Evolutionary conservation across 2,113 vertebrate genomes (phyloP), one percentile per base, ranked within the genome.

Genomic region (Ptyas mucosa): DNA sequence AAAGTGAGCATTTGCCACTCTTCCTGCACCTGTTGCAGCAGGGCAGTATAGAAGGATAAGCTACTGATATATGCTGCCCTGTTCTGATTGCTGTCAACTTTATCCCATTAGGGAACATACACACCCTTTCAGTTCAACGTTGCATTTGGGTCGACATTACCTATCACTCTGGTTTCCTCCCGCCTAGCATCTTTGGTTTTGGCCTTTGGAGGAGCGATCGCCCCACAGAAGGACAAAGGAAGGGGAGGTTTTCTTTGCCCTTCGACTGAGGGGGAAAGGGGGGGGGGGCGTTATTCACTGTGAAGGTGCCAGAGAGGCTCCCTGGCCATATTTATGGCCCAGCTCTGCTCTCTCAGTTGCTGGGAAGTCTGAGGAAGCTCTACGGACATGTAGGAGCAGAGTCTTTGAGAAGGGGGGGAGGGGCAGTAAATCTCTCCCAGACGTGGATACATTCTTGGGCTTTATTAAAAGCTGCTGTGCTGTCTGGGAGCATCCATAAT

Each of bases 401-500:
- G 75, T 26, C 69, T 54, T 57, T 55, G 89, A 64, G 90, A 91
- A 85, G 57, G 51, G 92, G 92, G 51, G 93, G 58, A 94, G 94
- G 92, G 93, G 93, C 96, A 95, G 95, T 97, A 97, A 97, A 97
- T 97, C 96, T 96, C 94, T 95, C 95, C 96, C 96, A 97, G 96
- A 97, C 96, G 85, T 94, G 91, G 95, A 94, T 94, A 95, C 97
- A 96, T 97, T 97, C 96, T 97, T 96, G 95, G 95, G 95, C 94
- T 96, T 94, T 95, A 92, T 93, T 96, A 97, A 96, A 97, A 95
- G 95, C 95, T 53, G 5, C 0, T 93, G 92, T 86, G 34, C 95
- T 97, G 97, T 97, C 97, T 97, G 94, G 89, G 96, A 97, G 96
- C 96, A 95, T 93, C 39, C 91, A 92, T 97, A 98, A 98, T 97